Conservation (phyloP, 2,888 invertebrate species). For the Scaeva pyrastri region DNA sequence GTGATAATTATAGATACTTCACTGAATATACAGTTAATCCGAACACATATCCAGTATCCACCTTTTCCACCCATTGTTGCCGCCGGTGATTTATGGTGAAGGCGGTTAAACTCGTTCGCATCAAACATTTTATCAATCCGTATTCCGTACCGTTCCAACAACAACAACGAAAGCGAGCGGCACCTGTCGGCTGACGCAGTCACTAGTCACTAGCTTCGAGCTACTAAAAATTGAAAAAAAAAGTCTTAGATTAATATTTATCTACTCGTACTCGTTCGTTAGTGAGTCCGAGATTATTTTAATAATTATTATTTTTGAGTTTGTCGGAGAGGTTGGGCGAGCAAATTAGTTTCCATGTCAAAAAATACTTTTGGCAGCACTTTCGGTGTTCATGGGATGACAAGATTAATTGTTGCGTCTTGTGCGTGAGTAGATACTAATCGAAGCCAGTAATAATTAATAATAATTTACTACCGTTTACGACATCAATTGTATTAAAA, state of each 20-base stretch:
- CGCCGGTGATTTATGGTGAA: slow-evolving; percentile 39
- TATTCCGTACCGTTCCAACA: not conserved
- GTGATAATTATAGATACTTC: slow-evolving; percentile 27
- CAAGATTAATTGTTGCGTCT: not conserved
- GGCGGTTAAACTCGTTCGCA: slow-evolving; percentile 14
- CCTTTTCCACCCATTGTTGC: slow-evolving; percentile 49
- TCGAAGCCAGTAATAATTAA: no score
- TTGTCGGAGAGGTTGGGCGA: slow-evolving; percentile 11
- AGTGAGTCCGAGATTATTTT: not conserved
- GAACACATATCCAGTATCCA: slow-evolving; percentile 22
- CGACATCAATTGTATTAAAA: no score
- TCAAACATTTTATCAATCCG: slow-evolving; percentile 17
- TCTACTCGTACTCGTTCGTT: not conserved
- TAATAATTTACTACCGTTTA: no score
- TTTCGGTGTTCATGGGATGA: not conserved
- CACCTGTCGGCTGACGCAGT: slow-evolving; percentile 2
- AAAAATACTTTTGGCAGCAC: slow-evolving; percentile 18
- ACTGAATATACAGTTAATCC: slow-evolving; percentile 22
- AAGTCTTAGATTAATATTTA: not conserved
- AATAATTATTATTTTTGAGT: slow-evolving; percentile 8
- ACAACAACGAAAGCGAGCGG: no score
- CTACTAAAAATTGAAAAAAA: not conserved
- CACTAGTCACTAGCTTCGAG: not conserved
- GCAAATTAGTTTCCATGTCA: slow-evolving; percentile 18
- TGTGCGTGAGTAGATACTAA: no score